Conservation (phyloP, 1,140 invertebrate species). For the Drosophila willistoni region DNA sequence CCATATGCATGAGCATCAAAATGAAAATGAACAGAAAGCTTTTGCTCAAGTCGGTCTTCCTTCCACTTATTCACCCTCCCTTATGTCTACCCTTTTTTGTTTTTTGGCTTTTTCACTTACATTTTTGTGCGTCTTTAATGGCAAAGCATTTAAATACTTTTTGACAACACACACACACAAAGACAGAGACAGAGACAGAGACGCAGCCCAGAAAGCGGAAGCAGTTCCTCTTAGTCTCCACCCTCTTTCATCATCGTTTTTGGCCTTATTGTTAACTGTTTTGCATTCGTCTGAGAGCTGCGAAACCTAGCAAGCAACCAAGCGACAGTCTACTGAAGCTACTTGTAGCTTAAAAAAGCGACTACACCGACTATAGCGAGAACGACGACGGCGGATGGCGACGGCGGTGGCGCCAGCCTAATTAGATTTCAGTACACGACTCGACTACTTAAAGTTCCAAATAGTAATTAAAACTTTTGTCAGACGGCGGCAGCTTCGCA, state of each 20-base stretch:
- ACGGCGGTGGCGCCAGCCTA: constrained; percentile 61
- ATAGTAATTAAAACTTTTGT: constrained; percentile 82
- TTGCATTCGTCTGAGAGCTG: constrained; percentile 34
- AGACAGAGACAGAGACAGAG: constrained; percentile 17
- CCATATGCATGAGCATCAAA: constrained; percentile 58
- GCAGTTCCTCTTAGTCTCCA: constrained; percentile 44
- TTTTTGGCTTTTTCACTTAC: constrained; percentile 8
- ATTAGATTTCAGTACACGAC: constrained; percentile 82
- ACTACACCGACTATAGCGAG: constrained; percentile 12
- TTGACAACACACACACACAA: constrained; percentile 60
- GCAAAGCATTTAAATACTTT: constrained; percentile 74
- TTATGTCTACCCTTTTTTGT: not conserved
- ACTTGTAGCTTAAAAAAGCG: constrained; percentile 27
- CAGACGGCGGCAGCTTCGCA: constrained; percentile 50
- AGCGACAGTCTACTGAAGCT: constrained; percentile 43
- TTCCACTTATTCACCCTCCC: not conserved
- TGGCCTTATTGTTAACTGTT: constrained; percentile 48
- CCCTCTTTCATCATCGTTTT: constrained; percentile 23
- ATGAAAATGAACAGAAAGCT: constrained; percentile 71
- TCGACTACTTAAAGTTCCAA: constrained; percentile 81
- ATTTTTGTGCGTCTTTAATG: constrained; percentile 48
- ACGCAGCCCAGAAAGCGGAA: constrained; percentile 27
- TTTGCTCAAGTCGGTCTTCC: not conserved
- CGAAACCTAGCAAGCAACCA: constrained; percentile 25
- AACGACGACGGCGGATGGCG: not conserved